Evolutionary conservation across 2,113 vertebrate species (phyloP).

Genomic region (Podarcis raffonei): DNA sequence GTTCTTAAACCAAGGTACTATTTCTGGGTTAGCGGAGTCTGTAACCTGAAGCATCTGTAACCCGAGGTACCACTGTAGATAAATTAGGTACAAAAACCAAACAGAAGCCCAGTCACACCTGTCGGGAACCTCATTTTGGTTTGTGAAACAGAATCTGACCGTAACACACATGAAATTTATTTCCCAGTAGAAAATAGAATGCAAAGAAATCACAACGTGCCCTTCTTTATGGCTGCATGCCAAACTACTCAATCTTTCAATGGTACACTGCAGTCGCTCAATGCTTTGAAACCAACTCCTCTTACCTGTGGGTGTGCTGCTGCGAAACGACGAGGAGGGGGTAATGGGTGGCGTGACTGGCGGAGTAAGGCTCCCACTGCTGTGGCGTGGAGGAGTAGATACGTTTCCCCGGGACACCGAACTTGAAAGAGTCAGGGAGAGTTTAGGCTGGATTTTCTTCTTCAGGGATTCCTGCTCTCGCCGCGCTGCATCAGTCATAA

Average conservation of each 20-base stretch:
- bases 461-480: slow-evolving; percentile 93
- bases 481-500: slow-evolving; percentile 97
- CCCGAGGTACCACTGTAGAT: background rate
- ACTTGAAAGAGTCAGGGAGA: slow-evolving; percentile 89
- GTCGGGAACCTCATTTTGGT: background rate
- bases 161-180: background rate
- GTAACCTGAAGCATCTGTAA: too few relatives aligned
- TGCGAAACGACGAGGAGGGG: slow-evolving; percentile 96
- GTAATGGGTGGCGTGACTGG: slow-evolving; percentile 98
- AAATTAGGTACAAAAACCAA: background rate
- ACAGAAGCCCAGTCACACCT: background rate
- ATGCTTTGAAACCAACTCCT: background rate
- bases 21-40: too few relatives aligned
- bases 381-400: slow-evolving; percentile 92
- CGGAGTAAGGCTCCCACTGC: slow-evolving; percentile 96
- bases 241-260: background rate
- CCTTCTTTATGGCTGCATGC: background rate
- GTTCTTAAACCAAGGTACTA: too few relatives aligned
- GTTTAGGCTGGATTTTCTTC: slow-evolving; percentile 95
- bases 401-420: slow-evolving; percentile 90
- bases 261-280: background rate
- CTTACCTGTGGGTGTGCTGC: slow-evolving; percentile 96
- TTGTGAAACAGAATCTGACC: background rate
- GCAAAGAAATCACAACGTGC: background rate
- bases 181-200: background rate